A percentile compares a stretch with the other conserved stretches of the same genome.
Evolutionary conservation across 2,113 vertebrate species (phyloP).

Genomic region (Cavia porcellus): DNA sequence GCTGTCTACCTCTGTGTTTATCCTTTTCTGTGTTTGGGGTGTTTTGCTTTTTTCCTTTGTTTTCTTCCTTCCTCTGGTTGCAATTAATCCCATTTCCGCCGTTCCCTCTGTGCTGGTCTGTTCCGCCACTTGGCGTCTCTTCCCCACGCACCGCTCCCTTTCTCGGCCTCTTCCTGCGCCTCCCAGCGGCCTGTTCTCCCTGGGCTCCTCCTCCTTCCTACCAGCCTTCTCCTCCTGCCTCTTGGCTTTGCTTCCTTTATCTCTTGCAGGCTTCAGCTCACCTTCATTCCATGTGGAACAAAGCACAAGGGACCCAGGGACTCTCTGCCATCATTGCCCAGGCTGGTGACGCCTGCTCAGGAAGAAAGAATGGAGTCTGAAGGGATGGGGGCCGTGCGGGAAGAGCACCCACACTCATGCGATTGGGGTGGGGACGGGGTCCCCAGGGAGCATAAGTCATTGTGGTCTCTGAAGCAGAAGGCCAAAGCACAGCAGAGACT

Average conservation of each 20-base stretch:
- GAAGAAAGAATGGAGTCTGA: neutral
- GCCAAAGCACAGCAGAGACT: neutral
- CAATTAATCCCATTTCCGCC: neutral
- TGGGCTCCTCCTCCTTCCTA: neutral
- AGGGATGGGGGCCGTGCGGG: accelerated
- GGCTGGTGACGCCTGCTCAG: neutral
- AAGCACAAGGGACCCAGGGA: neutral
- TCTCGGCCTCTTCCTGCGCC: neutral
- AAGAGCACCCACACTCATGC: accelerated
- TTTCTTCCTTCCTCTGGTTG: neutral
- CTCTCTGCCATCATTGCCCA: neutral
- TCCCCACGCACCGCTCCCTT: neutral
- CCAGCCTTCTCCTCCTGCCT: neutral
- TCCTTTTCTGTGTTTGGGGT: neutral
- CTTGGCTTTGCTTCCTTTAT: neutral
- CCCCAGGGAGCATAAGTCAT: neutral
- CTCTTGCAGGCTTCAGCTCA: neutral
- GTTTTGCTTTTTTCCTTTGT: neutral
- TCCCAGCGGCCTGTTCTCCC: no score
- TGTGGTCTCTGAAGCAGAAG: neutral
- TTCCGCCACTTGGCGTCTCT: neutral
- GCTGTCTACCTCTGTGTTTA: accelerated
- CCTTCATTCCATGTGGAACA: neutral
- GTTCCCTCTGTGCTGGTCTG: neutral
- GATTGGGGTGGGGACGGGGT: accelerated